Evolutionary conservation across 2,888 invertebrate genomes (phyloP).

Genomic region (Thelaira solivaga): DNA sequence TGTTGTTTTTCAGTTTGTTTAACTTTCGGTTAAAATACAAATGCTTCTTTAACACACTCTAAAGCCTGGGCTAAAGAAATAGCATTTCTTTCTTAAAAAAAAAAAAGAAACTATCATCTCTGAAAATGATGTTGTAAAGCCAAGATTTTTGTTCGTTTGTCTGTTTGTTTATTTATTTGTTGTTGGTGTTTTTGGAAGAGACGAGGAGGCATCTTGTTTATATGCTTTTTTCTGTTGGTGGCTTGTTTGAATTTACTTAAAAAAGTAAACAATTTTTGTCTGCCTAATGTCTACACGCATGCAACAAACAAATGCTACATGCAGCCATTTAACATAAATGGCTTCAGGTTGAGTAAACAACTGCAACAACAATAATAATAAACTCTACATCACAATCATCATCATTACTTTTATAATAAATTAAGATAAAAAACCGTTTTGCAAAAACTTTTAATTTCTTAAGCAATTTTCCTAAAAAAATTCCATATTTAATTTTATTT

Average conservation of each 20-base stretch:
- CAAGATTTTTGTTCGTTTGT: too few relatives aligned
- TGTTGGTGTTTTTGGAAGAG: background rate
- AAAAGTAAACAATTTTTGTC: slow-evolving; percentile 46
- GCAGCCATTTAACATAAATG: slow-evolving; percentile 22
- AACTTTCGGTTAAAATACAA: slow-evolving; percentile 53
- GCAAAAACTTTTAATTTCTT: slow-evolving; percentile 24
- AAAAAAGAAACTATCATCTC: slow-evolving; percentile 34
- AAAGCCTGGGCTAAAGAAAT: slow-evolving; percentile 5
- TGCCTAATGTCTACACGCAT: slow-evolving; percentile 57
- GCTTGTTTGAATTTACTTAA: background rate
- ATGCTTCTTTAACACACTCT: slow-evolving; percentile 29
- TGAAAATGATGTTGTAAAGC: slow-evolving; percentile 42
- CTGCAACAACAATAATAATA: background rate
- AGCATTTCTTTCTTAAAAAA: slow-evolving; percentile 28
- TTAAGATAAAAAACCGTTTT: background rate
- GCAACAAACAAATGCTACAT: slow-evolving; percentile 17
- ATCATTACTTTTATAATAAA: background rate
- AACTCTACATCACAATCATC: background rate
- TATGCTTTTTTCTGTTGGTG: background rate
- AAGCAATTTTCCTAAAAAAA: background rate
- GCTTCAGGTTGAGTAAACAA: slow-evolving; percentile 36
- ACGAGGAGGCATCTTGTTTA: slow-evolving; percentile 41
- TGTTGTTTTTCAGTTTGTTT: slow-evolving; percentile 43
- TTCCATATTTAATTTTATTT: background rate
- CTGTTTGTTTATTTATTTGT: too few relatives aligned